Percentiles rank a stretch among this genome's conserved stretches.
These are phyloP conservation scores for Athalia cordata DNA, from an alignment of 2,888 invertebrate genomes.

Conservation along the genomic window DNA sequence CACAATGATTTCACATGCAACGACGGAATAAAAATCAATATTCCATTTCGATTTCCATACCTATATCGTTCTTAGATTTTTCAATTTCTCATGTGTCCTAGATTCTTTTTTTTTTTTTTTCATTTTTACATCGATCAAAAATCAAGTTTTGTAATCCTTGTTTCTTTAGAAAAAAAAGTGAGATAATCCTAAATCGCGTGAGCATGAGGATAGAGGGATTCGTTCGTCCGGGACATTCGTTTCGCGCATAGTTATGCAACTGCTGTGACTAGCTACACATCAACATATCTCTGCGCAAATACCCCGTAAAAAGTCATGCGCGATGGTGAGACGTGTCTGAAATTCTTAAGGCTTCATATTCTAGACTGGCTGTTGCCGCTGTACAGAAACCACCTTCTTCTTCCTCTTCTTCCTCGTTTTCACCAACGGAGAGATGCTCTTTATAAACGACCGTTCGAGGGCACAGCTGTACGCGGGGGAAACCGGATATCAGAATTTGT, in stretches of 20 bases:
- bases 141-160: too few species aligned
- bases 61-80: background rate
- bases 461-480: conserved; percentile 26
- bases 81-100: background rate
- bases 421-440: background rate
- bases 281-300: conserved; percentile 19
- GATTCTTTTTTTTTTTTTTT: too few species aligned
- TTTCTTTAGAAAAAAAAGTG: background rate
- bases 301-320: conserved; percentile 19
- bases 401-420: too few species aligned
- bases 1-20: background rate
- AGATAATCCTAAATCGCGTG: background rate
- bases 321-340: conserved; percentile 34
- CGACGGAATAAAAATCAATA: background rate
- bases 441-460: conserved; percentile 28
- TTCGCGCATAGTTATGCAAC: conserved; percentile 34
- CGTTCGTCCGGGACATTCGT: conserved; percentile 23
- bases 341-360: conserved; percentile 28
- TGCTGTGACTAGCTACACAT: conserved; percentile 28
- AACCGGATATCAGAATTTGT: conserved; percentile 11
- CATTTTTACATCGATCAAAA: too few species aligned
- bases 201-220: background rate
- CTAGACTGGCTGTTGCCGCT: background rate
- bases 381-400: too few species aligned
- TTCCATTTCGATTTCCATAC: background rate